Evolutionary conservation across 2,113 vertebrate species (phyloP), one percentile per base, ranked within the genome.

Genomic region (Craseonycteris thonglongyai): DNA sequence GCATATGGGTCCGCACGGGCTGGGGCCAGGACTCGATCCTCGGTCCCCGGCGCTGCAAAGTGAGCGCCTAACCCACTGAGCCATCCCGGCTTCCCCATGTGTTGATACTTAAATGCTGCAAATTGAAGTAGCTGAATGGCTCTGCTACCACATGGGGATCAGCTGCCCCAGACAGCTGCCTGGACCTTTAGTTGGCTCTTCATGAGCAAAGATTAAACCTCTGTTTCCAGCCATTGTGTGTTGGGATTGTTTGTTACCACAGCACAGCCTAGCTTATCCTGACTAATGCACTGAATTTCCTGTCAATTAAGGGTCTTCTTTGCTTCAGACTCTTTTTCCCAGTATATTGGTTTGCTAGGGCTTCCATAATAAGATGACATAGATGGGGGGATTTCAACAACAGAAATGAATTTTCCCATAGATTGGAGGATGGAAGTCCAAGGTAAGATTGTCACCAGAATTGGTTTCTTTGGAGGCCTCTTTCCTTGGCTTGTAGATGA

Each of bases 381-480:
- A 4, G 13, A 40, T 2, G 0, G 7, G 21, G 30, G 1, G 30
- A 2, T 21, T 51, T 18, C 35, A 54, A 35, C 2, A 42, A 24
- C 19, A 58, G 19, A 56, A 42, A 28, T 49, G 9, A 14, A 56
- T 54, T 79, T 76, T 76, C 54, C 54, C 26, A 10, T 1, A 21
- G 35, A 79, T 93, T 56, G 38, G 58, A 87, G 65, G 63, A 18
- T 83, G 11, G 19, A 66, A 40, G 22, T 40, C 54, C 54, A 22
- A 42, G 68, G 11, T 78, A 16, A 38, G 76, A 35, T 10, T 6
- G 9, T 47, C 6, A 13, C 13, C 10, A 42, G 42, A 3, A 30
- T 38, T 18, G 21, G 33, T 66, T 54, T 68, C n/a, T 61, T 15
- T 42, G 6, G 42, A 38, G 45, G 8, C 10, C 49, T 26, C 69